A percentile compares a stretch with the other conserved stretches of the same genome.
Conservation (phyloP, 2,888 invertebrate genomes). For the Hirtodrosophila trivittata region DNA sequence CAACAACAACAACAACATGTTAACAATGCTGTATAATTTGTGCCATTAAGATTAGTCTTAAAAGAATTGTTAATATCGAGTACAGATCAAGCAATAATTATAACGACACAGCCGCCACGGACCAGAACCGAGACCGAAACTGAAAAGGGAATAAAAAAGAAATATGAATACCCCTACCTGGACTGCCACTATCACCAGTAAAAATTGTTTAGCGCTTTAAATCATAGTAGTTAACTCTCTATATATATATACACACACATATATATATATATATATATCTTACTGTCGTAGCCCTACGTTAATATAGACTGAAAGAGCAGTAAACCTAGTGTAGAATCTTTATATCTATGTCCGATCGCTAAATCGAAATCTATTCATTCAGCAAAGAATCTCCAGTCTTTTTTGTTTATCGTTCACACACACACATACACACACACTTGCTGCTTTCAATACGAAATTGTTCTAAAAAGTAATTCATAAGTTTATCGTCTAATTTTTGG, state of each 20-base stretch:
- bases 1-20: constrained; percentile 13
- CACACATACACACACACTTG: constrained; percentile 1
- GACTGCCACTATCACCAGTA: background rate
- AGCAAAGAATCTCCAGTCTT: constrained; percentile 23
- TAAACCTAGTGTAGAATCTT: constrained; percentile 15
- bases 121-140: background rate
- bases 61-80: constrained; percentile 36
- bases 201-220: too few relatives aligned
- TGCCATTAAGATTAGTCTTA: constrained; percentile 72
- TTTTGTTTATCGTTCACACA: too few relatives aligned
- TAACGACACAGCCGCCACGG: constrained; percentile 44
- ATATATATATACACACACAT: too few relatives aligned
- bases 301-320: constrained; percentile 44
- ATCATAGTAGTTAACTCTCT: too few relatives aligned
- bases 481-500: constrained; percentile 49
- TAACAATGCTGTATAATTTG: constrained; percentile 73
- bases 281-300: constrained; percentile 2
- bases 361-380: constrained; percentile 44
- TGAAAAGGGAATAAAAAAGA: background rate
- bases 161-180: background rate
- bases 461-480: too few relatives aligned
- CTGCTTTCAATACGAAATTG: constrained; percentile 8
- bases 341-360: constrained; percentile 30
- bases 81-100: constrained; percentile 70
- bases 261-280: too few relatives aligned